These are phyloP conservation scores for Eulemur macaco DNA, from an alignment of 2,113 vertebrate species.

Conservation along the genomic window DNA sequence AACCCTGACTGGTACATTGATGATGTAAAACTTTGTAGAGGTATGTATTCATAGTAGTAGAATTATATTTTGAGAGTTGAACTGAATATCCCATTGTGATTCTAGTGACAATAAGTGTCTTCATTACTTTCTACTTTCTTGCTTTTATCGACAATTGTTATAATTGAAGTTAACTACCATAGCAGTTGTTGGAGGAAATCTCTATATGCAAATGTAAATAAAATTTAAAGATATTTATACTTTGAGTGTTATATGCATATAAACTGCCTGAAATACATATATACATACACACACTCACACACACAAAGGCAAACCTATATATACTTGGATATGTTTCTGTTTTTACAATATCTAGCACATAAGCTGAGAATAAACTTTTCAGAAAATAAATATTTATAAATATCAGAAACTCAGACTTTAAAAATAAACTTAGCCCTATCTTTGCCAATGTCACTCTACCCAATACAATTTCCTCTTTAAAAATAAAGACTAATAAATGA, in stretches of 20 bases:
- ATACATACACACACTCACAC: no score
- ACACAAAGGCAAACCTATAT: no score
- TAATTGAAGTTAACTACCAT: background rate
- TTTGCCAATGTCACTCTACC: background rate
- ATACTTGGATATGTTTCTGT: background rate
- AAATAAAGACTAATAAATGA: background rate
- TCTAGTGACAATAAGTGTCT: background rate
- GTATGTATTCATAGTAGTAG: background rate
- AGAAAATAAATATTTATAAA: background rate
- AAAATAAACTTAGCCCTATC: background rate
- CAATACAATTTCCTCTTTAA: background rate
- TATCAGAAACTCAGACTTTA: background rate
- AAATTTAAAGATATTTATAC: background rate
- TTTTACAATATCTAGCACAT: background rate
- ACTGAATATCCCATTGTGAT: background rate
- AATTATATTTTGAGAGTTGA: background rate
- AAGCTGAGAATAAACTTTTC: background rate
- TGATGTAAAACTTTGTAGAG: background rate
- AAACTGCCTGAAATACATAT: background rate
- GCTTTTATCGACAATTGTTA: background rate
- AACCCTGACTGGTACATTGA: background rate
- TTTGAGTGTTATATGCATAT: background rate
- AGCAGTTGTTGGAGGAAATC: background rate
- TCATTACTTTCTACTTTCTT: background rate
- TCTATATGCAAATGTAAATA: background rate